phyloP scores from a whole-genome alignment of 1,140 invertebrate species.

The Anastrepha ludens region DNA sequence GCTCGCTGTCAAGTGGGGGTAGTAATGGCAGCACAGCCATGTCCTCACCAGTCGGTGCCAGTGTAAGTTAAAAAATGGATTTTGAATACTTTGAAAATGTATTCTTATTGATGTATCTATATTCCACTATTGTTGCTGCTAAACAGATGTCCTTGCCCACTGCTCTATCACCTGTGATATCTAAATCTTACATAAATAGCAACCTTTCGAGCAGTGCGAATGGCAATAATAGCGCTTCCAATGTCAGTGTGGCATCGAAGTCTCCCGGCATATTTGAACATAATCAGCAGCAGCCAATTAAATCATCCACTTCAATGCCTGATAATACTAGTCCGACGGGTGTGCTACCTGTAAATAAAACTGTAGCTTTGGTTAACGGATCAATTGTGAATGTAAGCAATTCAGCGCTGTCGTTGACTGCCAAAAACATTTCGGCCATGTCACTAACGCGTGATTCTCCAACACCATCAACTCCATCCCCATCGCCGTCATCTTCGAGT shows the following conservation, averaged over 20 bases:
- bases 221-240: slow-evolving; percentile 54
- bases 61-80: slow-evolving; percentile 60
- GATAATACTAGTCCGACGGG: slow-evolving; percentile 61
- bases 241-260: neutral
- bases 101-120: neutral
- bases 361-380: slow-evolving; percentile 31
- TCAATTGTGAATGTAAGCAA: slow-evolving; percentile 46
- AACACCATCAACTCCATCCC: slow-evolving; percentile 71
- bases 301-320: neutral
- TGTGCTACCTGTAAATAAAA: slow-evolving; percentile 32
- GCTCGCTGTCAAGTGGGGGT: slow-evolving; percentile 61
- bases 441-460: slow-evolving; percentile 67
- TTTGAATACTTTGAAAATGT: neutral
- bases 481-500: slow-evolving; percentile 67
- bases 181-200: slow-evolving; percentile 58
- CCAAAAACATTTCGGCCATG: slow-evolving; percentile 59
- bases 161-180: slow-evolving; percentile 63
- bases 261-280: neutral
- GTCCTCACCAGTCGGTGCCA: slow-evolving; percentile 61
- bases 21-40: slow-evolving; percentile 59
- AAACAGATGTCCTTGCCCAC: slow-evolving; percentile 60
- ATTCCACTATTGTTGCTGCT: slow-evolving; percentile 36
- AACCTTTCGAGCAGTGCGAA: slow-evolving; percentile 56
- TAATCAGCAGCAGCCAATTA: slow-evolving; percentile 46
- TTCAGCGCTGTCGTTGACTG: slow-evolving; percentile 57